A percentile compares a stretch with the other conserved stretches of the same genome.
These are phyloP conservation scores for Monochamus alternatus DNA, from an alignment of 2,888 invertebrate species.

Conservation along the genomic window DNA sequence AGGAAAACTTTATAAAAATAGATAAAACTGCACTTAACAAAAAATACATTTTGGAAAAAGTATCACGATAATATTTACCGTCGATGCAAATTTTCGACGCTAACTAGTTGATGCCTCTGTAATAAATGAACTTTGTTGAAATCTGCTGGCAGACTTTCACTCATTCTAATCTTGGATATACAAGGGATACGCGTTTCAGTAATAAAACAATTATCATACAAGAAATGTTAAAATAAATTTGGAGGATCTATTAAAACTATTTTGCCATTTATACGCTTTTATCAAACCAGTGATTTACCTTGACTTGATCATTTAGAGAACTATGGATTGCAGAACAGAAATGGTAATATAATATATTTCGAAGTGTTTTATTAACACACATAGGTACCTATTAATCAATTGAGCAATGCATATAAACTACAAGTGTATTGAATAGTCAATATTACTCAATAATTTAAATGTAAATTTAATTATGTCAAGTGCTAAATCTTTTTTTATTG, in stretches of 20 bases:
- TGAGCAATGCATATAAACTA: too few relatives aligned
- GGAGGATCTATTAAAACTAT: neutral
- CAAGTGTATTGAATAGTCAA: too few relatives aligned
- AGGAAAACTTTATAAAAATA: neutral
- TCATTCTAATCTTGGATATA: constrained; percentile 19
- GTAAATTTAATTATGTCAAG: too few relatives aligned
- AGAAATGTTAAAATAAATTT: constrained; percentile 9
- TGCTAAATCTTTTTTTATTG: too few relatives aligned
- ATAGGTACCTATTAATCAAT: too few relatives aligned
- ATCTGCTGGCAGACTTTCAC: constrained; percentile 37
- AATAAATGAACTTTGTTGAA: constrained; percentile 56
- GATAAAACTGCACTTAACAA: constrained; percentile 5
- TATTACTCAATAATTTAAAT: too few relatives aligned
- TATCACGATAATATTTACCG: neutral
- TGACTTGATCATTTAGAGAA: neutral
- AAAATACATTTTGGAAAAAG: constrained; percentile 6
- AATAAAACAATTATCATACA: constrained; percentile 19
- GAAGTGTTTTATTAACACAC: too few relatives aligned
- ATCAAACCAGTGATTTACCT: neutral
- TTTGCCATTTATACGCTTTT: neutral
- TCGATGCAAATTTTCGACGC: constrained; percentile 22
- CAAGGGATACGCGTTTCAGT: constrained; percentile 13
- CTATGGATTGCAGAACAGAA: too few relatives aligned
- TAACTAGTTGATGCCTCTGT: constrained; percentile 59
- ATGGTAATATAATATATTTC: too few relatives aligned